These are phyloP conservation scores for Monochamus alternatus DNA, from an alignment of 2,888 invertebrate species.

Conservation along the genomic window DNA sequence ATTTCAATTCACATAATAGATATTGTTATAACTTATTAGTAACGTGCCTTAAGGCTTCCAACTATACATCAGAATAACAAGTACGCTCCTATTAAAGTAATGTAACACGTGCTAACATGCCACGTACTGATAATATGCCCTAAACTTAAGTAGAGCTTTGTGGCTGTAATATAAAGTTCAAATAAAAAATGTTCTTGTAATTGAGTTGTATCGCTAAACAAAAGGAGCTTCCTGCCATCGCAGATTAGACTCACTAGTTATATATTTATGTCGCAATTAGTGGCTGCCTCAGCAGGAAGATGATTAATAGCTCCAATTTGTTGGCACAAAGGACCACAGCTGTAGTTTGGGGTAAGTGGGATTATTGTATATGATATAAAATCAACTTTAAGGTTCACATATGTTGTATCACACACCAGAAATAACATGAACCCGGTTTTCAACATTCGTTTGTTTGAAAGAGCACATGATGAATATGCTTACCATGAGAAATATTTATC, in stretches of 20 bases:
- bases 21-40: too few species aligned
- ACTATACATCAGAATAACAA: too few species aligned
- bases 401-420: neutral
- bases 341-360: constrained; percentile 11
- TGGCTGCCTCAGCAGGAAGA: constrained; percentile 51
- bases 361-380: neutral
- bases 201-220: constrained; percentile 18
- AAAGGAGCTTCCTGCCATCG: constrained; percentile 33
- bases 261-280: constrained; percentile 59
- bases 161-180: neutral
- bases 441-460: neutral
- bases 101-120: too few species aligned
- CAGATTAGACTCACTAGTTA: constrained; percentile 47
- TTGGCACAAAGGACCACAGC: constrained; percentile 46
- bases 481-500: too few species aligned
- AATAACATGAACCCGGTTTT: too few species aligned
- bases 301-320: constrained; percentile 58
- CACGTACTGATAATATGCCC: too few species aligned
- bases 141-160: neutral
- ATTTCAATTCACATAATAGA: too few species aligned
- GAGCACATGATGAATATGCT: too few species aligned
- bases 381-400: neutral
- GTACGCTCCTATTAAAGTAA: too few species aligned
- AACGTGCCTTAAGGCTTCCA: too few species aligned
- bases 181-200: neutral